Evolutionary conservation across 2,888 invertebrate species (phyloP), one percentile per base, ranked within the genome.

Genomic region (Metacarcinus magister): DNA sequence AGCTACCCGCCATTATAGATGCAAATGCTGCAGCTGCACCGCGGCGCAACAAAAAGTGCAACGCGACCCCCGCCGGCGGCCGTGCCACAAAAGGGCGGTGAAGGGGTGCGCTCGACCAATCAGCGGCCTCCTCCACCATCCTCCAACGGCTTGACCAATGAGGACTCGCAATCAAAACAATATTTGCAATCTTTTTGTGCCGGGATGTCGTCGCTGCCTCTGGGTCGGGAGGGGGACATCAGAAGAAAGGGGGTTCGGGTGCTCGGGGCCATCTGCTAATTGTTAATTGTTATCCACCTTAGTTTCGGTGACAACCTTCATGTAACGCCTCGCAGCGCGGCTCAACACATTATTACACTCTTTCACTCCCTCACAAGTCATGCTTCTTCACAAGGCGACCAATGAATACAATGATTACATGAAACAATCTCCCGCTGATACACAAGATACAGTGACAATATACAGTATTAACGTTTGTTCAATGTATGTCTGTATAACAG

Each of bases 11-110:
- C 92, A 93, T 54, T 60, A 46, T 39, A 60, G 93, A 95, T 95
- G 95, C 95, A 95, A 95, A 93, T 93, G 92, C 87, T 95, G 95
- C 95, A 95, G 95, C 93, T 95, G 95, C 95, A 95, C 75, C 82
- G 75, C 75, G 32, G 92, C 92, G 92, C 92, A 93, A 93, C 95
- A 95, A 95, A 95, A 95, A 95, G 95, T 93, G 93, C 95, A 95
- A 95, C 95, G 82, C 23, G 92, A 48, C 75, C 48, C 87, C 75
- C 95, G n/a, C 39, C 43, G 92, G 54, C 95, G 48, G 87, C 95
- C 93, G 75, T 95, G 95, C 87, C 93, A 89, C 93, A 93, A 60
- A 95, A 87, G 54, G 89, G n/a, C 23, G 87, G 94, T 48, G 89
- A 54, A 48, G 87, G 23, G 48, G 13, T 16, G 5, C 46, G 13